phyloP scores from a whole-genome alignment of 2,113 vertebrate genomes.

The Scomber japonicus region DNA sequence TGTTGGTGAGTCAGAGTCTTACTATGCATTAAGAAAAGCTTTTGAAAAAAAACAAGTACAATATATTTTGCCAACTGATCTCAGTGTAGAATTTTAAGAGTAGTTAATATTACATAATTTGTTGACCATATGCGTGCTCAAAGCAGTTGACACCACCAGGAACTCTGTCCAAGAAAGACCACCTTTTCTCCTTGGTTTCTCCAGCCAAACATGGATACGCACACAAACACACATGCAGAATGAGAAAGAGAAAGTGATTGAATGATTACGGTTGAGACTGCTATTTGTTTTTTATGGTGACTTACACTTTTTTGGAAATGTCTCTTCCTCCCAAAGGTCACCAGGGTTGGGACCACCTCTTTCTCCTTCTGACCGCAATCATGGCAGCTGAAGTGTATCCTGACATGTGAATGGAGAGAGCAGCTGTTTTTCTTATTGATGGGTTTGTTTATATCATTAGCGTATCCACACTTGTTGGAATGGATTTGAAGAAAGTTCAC shows the following conservation, averaged over 20 bases:
- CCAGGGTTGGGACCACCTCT: constrained; percentile 30
- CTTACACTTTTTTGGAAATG: constrained; percentile 53
- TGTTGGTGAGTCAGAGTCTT: constrained; percentile 34
- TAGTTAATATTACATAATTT: constrained; percentile 69
- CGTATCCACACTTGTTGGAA: constrained; percentile 62
- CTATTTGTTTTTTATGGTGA: constrained; percentile 35
- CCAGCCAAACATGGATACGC: constrained; percentile 28
- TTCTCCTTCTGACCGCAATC: constrained; percentile 38
- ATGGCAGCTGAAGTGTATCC: constrained; percentile 33
- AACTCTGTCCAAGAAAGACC: constrained; percentile 27
- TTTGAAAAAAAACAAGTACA: constrained; percentile 15
- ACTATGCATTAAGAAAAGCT: constrained; percentile 34
- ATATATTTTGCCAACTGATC: constrained; percentile 38
- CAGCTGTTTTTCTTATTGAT: constrained; percentile 72
- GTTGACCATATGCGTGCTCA: constrained; percentile 58
- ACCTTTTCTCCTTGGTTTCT: constrained; percentile 29
- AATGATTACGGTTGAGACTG: constrained; percentile 25
- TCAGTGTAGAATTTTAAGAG: constrained; percentile 48
- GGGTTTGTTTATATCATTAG: constrained; percentile 63
- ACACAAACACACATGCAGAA: background rate
- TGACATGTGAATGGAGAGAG: constrained; percentile 56
- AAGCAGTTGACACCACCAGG: constrained; percentile 39
- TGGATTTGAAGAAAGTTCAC: constrained; percentile 45
- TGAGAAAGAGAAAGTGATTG: constrained; percentile 8
- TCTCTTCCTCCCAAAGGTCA: constrained; percentile 40